Base-by-base conservation (phyloP, 2,113 vertebrate species). In the Hassar affinis region DNA sequence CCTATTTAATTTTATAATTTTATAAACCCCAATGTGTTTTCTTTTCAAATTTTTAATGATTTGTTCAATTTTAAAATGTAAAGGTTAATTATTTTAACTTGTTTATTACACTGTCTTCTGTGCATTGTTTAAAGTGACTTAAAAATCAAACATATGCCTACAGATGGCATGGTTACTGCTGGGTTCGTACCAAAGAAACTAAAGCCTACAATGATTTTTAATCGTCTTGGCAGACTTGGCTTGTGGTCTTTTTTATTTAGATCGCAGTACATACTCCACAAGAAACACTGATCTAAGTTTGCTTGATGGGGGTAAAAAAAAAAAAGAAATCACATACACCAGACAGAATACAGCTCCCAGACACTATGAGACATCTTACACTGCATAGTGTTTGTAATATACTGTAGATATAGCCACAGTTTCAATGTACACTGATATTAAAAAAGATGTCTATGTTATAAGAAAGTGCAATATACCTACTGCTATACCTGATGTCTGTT, bases 381-480 rank as follows among this genome's bases (percentile, higher is more conserved):
- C 22, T 30, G 22, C 42, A 47, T 7, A 69, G 9, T 69, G 9
- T 69, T 11, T 69, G 15, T 3, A 8, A 42, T 42, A 10, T 61
- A 27, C 10, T 42, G 12, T 57, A 49, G 35, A n/a, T 25, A 14
- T 20, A 47, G 25, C 9, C 66, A 51, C 18, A 3, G 12, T 62
- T 57, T 45, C 30, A 33, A 11, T 62, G 27, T 66, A 35, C 27
- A 52, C 18, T 51, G 6, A 54, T 57, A 57, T 71, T 57, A 45
- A 56, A 71, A n/a, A 51, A 22, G n/a, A 15, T 57, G 51, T n/a
- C n/a, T 82, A 42, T 45, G 27, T 59, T 78, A 22, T 42, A 25
- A 61, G 8, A 1, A n/a, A 72, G 77, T 84, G 83, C 83, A 79
- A 84, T 84, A 78, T 47, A 61, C 38, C 38, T 42, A 42, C 27